Percentiles rank a stretch among this genome's conserved stretches.
Conservation (phyloP, 2,888 invertebrate genomes). For the Agonopterix alstromeriana region DNA sequence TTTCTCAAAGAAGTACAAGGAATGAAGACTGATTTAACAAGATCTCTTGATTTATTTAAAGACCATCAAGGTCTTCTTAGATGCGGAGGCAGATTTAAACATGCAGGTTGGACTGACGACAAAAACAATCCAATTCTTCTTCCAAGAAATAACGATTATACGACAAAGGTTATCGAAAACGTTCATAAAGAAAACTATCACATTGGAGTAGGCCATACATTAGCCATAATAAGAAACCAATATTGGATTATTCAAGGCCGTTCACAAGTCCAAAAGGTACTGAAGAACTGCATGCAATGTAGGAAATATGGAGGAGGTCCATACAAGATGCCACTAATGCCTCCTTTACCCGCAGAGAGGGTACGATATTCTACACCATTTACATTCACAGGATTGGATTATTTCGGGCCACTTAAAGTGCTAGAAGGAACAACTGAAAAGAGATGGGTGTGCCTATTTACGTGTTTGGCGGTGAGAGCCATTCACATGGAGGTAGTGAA, state of each 20-base stretch:
- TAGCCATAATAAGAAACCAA: neutral
- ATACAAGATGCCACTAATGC: constrained; percentile 5
- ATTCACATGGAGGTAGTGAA: constrained; percentile 9
- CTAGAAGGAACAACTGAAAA: constrained; percentile 1
- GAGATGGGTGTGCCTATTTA: constrained; percentile 13
- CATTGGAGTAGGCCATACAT: constrained; percentile 7
- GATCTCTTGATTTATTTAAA: neutral
- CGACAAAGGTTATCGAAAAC: neutral
- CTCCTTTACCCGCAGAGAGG: constrained; percentile 9
- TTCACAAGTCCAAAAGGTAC: constrained; percentile 3
- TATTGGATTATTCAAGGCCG: constrained; percentile 8
- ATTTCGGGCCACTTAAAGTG: constrained; percentile 3
- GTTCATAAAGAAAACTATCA: constrained; percentile 9
- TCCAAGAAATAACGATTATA: constrained; percentile 4
- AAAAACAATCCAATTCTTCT: constrained; percentile 7
- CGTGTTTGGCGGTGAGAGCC: constrained; percentile 11
- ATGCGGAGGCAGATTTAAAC: neutral
- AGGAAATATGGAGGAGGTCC: constrained; percentile 11
- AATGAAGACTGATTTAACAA: neutral
- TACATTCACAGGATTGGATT: constrained; percentile 6
- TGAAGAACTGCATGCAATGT: constrained; percentile 6
- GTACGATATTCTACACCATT: constrained; percentile 5
- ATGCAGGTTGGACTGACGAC: constrained; percentile 3
- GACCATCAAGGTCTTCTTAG: neutral
- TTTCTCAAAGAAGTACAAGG: neutral